Evolutionary conservation across 1,140 invertebrate species (phyloP).

Genomic region (Heterodera schachtii): DNA sequence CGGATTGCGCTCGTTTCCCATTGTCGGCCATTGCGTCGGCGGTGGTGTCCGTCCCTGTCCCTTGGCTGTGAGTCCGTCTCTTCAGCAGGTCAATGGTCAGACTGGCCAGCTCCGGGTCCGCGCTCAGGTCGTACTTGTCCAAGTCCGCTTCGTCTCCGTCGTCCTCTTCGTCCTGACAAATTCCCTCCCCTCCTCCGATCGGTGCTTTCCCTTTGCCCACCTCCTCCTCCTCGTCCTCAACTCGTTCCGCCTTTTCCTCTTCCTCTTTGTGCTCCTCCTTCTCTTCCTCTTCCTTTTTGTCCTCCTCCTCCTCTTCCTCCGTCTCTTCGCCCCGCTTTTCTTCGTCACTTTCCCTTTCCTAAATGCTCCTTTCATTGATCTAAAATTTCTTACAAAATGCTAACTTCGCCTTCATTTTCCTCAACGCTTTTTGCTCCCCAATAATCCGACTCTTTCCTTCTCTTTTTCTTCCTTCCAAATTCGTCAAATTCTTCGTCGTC

Average conservation of each 20-base stretch:
- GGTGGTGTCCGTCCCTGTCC: slow-evolving; percentile 30
- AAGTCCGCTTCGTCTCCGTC: slow-evolving; percentile 57
- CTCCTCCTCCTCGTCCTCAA: slow-evolving; percentile 50
- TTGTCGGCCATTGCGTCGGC: slow-evolving; percentile 30
- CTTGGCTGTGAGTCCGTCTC: slow-evolving; percentile 9
- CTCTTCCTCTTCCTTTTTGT: neutral
- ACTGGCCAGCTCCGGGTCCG: slow-evolving; percentile 55
- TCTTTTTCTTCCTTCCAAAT: slow-evolving; percentile 86
- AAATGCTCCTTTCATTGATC: neutral
- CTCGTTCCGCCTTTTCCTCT: slow-evolving; percentile 50
- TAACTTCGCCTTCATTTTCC: slow-evolving; percentile 18
- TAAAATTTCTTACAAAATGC: neutral
- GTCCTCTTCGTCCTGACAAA: slow-evolving; percentile 62
- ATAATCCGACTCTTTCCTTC: slow-evolving; percentile 23
- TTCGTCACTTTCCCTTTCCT: neutral
- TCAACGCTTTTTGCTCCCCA: slow-evolving; percentile 6
- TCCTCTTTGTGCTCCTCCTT: slow-evolving; percentile 70
- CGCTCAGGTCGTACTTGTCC: slow-evolving; percentile 58
- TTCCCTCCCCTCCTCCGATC: neutral
- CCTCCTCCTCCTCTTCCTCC: neutral
- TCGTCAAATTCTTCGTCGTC: slow-evolving; percentile 86
- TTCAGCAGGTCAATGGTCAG: slow-evolving; percentile 39
- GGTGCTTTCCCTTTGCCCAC: neutral
- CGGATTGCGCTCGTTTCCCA: slow-evolving; percentile 9
- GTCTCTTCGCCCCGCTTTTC: neutral